phyloP scores from a whole-genome alignment of 2,113 vertebrate species.

The Prochilodus magdalenae region DNA sequence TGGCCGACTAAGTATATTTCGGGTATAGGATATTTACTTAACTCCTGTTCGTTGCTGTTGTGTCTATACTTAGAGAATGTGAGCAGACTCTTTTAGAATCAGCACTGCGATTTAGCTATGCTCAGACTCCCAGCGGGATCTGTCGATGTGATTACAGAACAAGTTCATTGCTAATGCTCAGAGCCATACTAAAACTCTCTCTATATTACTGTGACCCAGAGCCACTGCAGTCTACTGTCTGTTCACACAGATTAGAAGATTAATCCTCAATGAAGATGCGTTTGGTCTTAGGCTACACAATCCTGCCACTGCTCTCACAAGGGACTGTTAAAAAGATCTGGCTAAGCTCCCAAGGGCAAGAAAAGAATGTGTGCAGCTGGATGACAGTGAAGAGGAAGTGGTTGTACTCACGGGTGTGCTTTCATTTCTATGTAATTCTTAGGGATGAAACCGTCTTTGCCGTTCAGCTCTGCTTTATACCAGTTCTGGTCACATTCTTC shows the following conservation, averaged over 20 bases:
- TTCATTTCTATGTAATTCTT: constrained; percentile 99
- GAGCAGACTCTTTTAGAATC: neutral
- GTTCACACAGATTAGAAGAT: neutral
- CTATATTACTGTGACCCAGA: neutral
- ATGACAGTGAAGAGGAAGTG: neutral
- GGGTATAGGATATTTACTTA: too few species aligned
- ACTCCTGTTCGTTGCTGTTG: too few species aligned
- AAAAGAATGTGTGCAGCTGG: neutral
- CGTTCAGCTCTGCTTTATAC: constrained; percentile 98
- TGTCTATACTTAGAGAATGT: too few species aligned
- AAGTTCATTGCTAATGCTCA: neutral
- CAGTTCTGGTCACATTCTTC: constrained; percentile 76
- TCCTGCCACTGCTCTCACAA: neutral
- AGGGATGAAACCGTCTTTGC: constrained; percentile 97
- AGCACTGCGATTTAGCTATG: neutral
- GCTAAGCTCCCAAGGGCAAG: constrained; percentile 31
- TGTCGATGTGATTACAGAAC: neutral
- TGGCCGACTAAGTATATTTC: too few species aligned
- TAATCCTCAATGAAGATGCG: neutral
- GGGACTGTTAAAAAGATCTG: neutral
- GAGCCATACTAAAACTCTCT: neutral
- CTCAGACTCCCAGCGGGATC: neutral
- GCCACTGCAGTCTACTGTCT: neutral
- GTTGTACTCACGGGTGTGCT: constrained; percentile 92
- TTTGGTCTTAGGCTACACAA: neutral